phyloP scores from a whole-genome alignment of 30 jellyfish, hydroid and myxozoan genomes.

The Mastigias papua region DNA sequence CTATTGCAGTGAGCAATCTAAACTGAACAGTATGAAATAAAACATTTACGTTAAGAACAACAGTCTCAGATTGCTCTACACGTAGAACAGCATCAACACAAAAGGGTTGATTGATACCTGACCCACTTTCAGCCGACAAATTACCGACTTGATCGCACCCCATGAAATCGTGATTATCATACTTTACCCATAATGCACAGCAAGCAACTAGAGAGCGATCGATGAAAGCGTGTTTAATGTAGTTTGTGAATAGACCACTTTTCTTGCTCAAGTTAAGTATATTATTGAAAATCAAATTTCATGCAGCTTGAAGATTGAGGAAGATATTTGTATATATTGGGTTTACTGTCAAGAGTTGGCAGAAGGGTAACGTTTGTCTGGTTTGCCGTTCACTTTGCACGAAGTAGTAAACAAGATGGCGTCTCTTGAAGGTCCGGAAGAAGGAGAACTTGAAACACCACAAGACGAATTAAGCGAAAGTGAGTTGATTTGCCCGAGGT shows the following conservation, averaged over 20 bases:
- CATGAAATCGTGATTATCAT: no score
- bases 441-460: constrained; percentile 76
- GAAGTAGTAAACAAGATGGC: constrained; percentile 33
- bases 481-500: constrained; percentile 61
- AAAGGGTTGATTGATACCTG: no score
- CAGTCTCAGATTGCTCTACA: no score
- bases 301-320: not conserved
- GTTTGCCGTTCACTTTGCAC: not conserved
- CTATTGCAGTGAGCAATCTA: no score
- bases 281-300: not conserved
- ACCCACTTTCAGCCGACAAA: no score
- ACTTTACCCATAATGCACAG: not conserved
- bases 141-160: no score
- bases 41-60: no score
- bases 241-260: no score
- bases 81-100: no score
- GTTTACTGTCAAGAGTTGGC: not conserved
- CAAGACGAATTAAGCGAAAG: constrained; percentile 79
- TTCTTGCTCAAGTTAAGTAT: no score
- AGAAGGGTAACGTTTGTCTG: not conserved
- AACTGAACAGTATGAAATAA: no score
- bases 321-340: not conserved
- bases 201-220: not conserved
- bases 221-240: not conserved
- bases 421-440: constrained; percentile 78